Conservation (phyloP, 2,888 invertebrate genomes). For the Eupithecia dodoneata region DNA sequence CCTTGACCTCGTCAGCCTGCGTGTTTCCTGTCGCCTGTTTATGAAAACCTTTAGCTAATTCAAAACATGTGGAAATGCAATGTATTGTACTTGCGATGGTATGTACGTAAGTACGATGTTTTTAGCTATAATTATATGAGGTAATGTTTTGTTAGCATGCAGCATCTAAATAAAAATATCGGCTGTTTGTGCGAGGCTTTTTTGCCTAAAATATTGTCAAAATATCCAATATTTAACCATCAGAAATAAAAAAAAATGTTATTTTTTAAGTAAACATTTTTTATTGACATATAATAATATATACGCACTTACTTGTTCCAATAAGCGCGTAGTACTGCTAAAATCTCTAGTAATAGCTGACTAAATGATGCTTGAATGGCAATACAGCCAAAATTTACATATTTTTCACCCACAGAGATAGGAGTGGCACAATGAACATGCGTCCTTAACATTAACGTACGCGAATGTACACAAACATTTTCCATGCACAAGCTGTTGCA, state of each 20-base stretch:
- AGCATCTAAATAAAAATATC: background rate
- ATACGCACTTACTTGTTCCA: too few relatives aligned
- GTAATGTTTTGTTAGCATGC: background rate
- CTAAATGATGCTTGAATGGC: background rate
- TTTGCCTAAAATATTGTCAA: background rate
- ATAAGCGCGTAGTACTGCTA: too few relatives aligned
- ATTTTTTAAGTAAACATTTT: too few relatives aligned
- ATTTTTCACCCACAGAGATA: background rate
- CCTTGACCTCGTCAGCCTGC: constrained; percentile 15
- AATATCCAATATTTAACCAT: background rate
- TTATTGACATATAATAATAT: too few relatives aligned
- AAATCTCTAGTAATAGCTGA: too few relatives aligned
- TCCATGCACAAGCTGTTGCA: constrained; percentile 16
- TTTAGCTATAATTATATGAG: background rate
- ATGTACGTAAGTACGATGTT: background rate
- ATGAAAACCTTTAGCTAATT: constrained; percentile 2
- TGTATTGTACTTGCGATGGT: background rate
- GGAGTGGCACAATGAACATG: background rate
- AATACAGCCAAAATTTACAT: background rate
- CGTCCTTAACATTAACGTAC: background rate
- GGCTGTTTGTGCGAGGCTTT: too few relatives aligned
- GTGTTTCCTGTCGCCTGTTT: constrained; percentile 15
- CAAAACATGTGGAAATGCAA: constrained; percentile 8
- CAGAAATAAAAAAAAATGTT: background rate
- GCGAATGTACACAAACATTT: constrained; percentile 14